phyloP scores from a whole-genome alignment of 92 coral and sea anemone genomes.

The Scolanthus callimorphus region DNA sequence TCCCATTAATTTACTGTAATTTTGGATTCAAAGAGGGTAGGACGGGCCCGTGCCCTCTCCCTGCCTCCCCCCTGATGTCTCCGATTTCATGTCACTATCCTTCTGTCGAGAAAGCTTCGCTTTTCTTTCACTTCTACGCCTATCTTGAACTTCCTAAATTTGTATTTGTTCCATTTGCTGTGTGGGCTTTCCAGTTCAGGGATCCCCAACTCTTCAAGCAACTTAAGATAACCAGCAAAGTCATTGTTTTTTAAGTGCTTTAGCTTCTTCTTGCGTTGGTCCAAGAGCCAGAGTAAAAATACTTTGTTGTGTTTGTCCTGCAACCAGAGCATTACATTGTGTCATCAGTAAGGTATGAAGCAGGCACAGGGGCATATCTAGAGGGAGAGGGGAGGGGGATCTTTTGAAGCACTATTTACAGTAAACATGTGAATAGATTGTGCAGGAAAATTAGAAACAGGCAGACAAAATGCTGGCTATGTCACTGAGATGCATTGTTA shows the following conservation, averaged over 20 bases:
- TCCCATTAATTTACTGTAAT: too few species aligned
- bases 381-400: too few species aligned
- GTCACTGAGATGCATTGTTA: too few species aligned
- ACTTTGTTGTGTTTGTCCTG: conserved; percentile 93
- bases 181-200: conserved; percentile 68
- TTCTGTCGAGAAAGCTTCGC: conserved; percentile 59
- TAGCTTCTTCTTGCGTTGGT: conserved; percentile 81
- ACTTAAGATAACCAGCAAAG: conserved; percentile 75
- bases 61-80: too few species aligned
- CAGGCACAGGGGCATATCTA: not conserved
- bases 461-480: too few species aligned
- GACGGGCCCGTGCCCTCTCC: too few species aligned
- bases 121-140: conserved; percentile 88
- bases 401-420: too few species aligned
- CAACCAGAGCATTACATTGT: too few species aligned
- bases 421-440: too few species aligned
- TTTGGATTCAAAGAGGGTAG: too few species aligned
- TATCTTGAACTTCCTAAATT: conserved; percentile 77
- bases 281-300: conserved; percentile 71
- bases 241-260: conserved; percentile 48
- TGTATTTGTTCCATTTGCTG: conserved; percentile 84
- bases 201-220: conserved; percentile 60
- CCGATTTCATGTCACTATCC: conserved; percentile 27
- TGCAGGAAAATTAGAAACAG: too few species aligned
- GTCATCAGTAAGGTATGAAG: too few species aligned